Base-by-base conservation (phyloP, 1,140 invertebrate species). In the Eupristina koningsbergeri region DNA sequence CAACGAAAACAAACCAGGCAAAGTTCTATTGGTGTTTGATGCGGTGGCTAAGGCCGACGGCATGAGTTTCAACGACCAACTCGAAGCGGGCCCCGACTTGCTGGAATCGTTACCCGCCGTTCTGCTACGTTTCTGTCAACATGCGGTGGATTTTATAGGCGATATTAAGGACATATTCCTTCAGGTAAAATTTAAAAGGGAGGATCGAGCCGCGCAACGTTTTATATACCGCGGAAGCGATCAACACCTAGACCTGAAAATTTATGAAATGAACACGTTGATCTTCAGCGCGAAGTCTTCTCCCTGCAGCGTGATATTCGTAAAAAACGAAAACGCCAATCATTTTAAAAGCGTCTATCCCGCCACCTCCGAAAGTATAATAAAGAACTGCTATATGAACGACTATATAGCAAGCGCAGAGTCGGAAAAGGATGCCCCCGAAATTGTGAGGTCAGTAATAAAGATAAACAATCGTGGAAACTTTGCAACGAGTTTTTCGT, bases 191-290 rank as follows among this genome's bases (percentile, higher is more conserved):
- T 19, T 80, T 3, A 8, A 15, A 0, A 15, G 71, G 11, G 2
- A 58, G 36, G 78, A 80, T 53, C 63, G 78, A 15, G 45, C 29
- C 7, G 74, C 81, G 7, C 45, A 67, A 41, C 41, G 64, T 11
- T 84, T 84, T 31, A 47, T 80, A 1, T 88, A 85, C 82, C 61
- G 63, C 9, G 77, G 76, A 13, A 11, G 17, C 15, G 78, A 81
- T 17, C 71, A 80, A 41, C 15, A 80, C 19, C 11, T 47, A 47
- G 17, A 77, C 19, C 80, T 78, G n/a, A 82, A 82, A 3, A 78
- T 83, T 8, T 89, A 88, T 39, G 67, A 74, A 15, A 90, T 92
- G 88, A 87, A 82, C 0, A 88, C 86, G 0, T 86, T 90, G 81
- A 89, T 89, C 1, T 91, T 92, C 75, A 90, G 89, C 0, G 87